Evolutionary conservation across 92 coral and sea anemone species (phyloP).

Genomic region (Bergia sp.): DNA sequence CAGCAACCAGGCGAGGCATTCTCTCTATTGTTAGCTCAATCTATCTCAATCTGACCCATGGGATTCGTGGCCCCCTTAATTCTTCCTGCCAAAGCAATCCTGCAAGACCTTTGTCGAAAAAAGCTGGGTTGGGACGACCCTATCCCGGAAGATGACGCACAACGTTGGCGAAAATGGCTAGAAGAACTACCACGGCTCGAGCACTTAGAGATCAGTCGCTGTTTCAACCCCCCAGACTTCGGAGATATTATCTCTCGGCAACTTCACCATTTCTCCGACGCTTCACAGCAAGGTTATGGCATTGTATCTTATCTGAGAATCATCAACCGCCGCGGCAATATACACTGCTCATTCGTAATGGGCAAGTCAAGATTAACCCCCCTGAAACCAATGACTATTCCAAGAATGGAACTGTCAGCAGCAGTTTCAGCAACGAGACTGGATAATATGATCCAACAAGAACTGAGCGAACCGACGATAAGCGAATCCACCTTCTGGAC

Average conservation of each 20-base stretch:
- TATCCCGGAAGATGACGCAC: slow-evolving; percentile 32
- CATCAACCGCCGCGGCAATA: background rate
- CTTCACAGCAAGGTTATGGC: slow-evolving; percentile 41
- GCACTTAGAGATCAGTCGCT: background rate
- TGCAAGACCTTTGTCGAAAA: slow-evolving; percentile 51
- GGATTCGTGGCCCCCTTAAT: slow-evolving; percentile 45
- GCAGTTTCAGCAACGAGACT: slow-evolving; percentile 43
- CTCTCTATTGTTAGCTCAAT: slow-evolving; percentile 44
- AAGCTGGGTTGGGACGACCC: slow-evolving; percentile 48
- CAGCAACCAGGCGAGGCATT: slow-evolving; percentile 52
- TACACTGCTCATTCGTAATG: slow-evolving; percentile 37
- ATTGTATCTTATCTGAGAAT: slow-evolving; percentile 20
- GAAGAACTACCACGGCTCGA: slow-evolving; percentile 23
- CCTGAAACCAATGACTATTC: slow-evolving; percentile 36
- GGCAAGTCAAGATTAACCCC: slow-evolving; percentile 50
- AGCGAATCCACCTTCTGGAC: slow-evolving; percentile 46
- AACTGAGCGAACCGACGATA: slow-evolving; percentile 18
- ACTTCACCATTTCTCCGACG: slow-evolving; percentile 38
- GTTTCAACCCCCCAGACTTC: slow-evolving; percentile 4
- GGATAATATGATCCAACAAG: slow-evolving; percentile 25
- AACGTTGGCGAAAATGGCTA: slow-evolving; percentile 35
- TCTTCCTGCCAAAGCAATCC: slow-evolving; percentile 47
- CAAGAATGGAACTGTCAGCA: slow-evolving; percentile 42
- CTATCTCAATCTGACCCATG: slow-evolving; percentile 37
- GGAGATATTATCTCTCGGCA: background rate